Evolutionary conservation across 2,113 vertebrate species (phyloP), one percentile per base, ranked within the genome.

Genomic region (Cettia cetti): DNA sequence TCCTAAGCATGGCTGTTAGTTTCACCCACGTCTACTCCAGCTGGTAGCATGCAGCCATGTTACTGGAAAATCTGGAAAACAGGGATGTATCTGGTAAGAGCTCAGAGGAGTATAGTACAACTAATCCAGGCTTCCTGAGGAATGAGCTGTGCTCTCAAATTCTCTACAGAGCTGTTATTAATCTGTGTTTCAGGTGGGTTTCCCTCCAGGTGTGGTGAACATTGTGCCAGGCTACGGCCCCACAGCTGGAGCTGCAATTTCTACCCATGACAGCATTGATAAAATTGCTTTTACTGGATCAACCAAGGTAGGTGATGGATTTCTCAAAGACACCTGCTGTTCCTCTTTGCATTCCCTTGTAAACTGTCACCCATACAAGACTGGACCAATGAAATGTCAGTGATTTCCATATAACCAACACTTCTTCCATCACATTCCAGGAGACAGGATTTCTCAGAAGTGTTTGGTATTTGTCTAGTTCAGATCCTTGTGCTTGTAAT

Each of bases 221-320:
- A 99, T 99, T 15, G 96, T 99, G 65, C 99, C 99, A 22, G 99
- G 99, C 45, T 99, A 99, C 0, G 99, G 99, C 24, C 98, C 98
- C 44, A 99, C 98, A 10, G 99, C 98, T 10, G 99, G 99, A 54
- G 99, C 98, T 27, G 99, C 99, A 5, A 99, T 99, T 71, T 98
- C 99, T 61, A 98, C 96, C 45, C 99, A 99, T 91, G 98, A 98
- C 82, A 98, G 97, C 80, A 97, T 99, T 30, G 98, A 98, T 97
- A 99, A 99, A 97, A 98, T 99, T 68, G 98, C 99, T 35, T 99
- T 99, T 96, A 99, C 99, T 2, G 99, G 99, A 8, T 99, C 99
- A 23, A 99, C 98, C 47, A 97, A 99, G 98, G 99, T 99, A 96
- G 76, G 92, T 40, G 33, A 86, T 61, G 52, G 31, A 28, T 60